These are phyloP conservation scores for Xestia c-nigrum DNA, from an alignment of 2,888 invertebrate species.

Conservation along the genomic window DNA sequence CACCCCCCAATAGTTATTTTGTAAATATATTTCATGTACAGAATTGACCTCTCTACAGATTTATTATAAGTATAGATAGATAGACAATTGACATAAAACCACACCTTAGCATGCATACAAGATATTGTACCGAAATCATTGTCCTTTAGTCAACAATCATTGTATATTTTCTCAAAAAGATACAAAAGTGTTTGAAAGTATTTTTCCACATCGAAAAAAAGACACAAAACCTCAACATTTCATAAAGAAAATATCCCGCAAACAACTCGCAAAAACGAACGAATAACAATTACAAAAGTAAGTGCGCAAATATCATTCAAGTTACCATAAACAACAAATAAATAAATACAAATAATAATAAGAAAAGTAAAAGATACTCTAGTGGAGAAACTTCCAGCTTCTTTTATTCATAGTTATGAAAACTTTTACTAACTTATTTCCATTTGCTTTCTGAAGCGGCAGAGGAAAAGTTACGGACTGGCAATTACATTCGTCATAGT, in stretches of 20 bases:
- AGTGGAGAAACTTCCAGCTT: constrained; percentile 61
- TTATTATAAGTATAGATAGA: too few species aligned
- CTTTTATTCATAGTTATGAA: constrained; percentile 74
- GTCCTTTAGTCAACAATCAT: neutral
- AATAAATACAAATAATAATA: constrained; percentile 66
- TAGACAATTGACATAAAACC: neutral
- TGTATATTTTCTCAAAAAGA: neutral
- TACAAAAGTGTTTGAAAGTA: neutral
- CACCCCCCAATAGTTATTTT: too few species aligned
- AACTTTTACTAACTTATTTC: constrained; percentile 76
- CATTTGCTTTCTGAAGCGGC: constrained; percentile 69
- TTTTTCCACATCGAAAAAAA: neutral
- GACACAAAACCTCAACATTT: neutral
- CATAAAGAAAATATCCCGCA: neutral
- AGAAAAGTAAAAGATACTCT: constrained; percentile 54
- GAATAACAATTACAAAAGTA: constrained; percentile 44
- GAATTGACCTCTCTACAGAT: too few species aligned
- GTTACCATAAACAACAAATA: constrained; percentile 66
- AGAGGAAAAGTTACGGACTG: constrained; percentile 68
- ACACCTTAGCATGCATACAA: neutral
- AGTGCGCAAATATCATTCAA: constrained; percentile 59
- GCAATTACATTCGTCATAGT: constrained; percentile 72
- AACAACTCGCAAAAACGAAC: constrained; percentile 29
- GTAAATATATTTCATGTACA: too few species aligned
- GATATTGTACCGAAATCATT: neutral